These are phyloP conservation scores for Hermatobates lingyangjiaoensis DNA, from an alignment of 1,140 invertebrate genomes.

Conservation along the genomic window DNA sequence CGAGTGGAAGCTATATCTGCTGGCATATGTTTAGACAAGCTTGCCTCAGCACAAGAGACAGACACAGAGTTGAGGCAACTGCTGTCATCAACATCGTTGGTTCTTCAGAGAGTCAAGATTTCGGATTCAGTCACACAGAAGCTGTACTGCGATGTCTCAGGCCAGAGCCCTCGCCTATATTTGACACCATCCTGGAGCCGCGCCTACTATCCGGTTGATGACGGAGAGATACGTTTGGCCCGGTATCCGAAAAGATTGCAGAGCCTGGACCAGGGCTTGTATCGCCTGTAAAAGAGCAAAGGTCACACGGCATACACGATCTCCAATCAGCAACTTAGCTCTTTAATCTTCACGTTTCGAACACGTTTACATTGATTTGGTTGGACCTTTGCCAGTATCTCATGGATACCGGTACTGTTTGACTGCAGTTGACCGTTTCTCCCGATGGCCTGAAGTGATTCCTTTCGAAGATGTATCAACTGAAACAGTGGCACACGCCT, in stretches of 20 bases:
- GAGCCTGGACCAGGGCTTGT: slow-evolving; percentile 16
- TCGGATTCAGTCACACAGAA: too few relatives aligned
- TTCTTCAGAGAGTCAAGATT: too few relatives aligned
- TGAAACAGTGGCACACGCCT: slow-evolving; percentile 17
- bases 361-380: not conserved
- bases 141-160: too few relatives aligned
- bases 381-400: slow-evolving; percentile 14
- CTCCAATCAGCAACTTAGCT: not conserved
- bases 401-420: slow-evolving; percentile 17
- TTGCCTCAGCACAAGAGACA: too few relatives aligned
- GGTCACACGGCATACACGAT: slow-evolving; percentile 14
- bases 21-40: too few relatives aligned
- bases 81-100: too few relatives aligned
- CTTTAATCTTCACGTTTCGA: not conserved
- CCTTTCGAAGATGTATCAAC: slow-evolving; percentile 18
- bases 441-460: slow-evolving; percentile 22
- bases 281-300: slow-evolving; percentile 20
- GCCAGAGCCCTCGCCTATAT: too few relatives aligned
- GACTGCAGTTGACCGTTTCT: slow-evolving; percentile 20
- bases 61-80: too few relatives aligned
- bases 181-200: slow-evolving; percentile 19
- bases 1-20: not conserved
- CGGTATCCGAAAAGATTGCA: slow-evolving; percentile 17
- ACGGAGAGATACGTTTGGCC: slow-evolving; percentile 26
- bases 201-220: slow-evolving; percentile 19